These are phyloP conservation scores for Argopecten irradians DNA, from an alignment of 1,140 invertebrate species.

Conservation along the genomic window DNA sequence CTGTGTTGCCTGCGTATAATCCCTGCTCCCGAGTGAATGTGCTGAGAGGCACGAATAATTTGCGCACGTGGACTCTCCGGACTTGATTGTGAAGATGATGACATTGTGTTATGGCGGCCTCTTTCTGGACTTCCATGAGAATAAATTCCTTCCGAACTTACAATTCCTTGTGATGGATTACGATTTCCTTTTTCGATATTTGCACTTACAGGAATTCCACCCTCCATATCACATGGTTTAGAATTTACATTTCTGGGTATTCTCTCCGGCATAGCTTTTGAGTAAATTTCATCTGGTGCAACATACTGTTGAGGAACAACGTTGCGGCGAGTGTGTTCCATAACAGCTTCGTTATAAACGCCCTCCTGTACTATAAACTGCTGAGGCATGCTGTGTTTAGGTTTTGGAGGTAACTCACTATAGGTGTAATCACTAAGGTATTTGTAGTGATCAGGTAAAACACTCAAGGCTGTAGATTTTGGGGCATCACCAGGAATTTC, in stretches of 20 bases:
- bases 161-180: background rate
- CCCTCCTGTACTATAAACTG: background rate
- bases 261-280: background rate
- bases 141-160: background rate
- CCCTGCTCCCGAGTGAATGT: background rate
- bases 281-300: background rate
- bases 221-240: background rate
- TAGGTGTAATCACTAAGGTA: background rate
- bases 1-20: background rate
- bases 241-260: background rate
- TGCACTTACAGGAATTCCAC: background rate
- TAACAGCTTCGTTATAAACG: background rate
- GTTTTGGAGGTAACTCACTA: background rate
- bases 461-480: background rate
- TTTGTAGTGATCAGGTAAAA: background rate
- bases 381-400: background rate
- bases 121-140: conserved; percentile 7
- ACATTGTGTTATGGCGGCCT: background rate
- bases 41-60: background rate
- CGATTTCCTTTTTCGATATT: background rate
- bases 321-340: background rate
- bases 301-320: background rate
- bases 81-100: background rate
- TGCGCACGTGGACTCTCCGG: background rate
- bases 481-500: background rate